Evolutionary conservation across 1,140 invertebrate genomes (phyloP), one percentile per base, ranked within the genome.

Genomic region (Heliconius nattereri): DNA sequence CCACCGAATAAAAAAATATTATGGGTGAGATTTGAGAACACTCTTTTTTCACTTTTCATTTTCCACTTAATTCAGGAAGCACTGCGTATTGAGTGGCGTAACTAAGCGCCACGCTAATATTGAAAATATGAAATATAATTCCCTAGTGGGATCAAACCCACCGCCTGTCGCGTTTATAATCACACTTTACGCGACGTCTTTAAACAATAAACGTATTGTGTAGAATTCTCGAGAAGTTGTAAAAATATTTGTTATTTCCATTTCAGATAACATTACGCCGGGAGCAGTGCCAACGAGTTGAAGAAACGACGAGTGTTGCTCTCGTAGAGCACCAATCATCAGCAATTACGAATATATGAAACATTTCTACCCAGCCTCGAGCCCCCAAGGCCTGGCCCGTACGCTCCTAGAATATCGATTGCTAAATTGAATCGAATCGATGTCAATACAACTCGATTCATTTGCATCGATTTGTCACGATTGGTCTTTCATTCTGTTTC

Each of bases 241-340:
- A 60, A 60, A 60, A 52, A 52, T 52, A 20, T 20, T 32, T 52
- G 2, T 52, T 52, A 52, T 52, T 49, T 79, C 20, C 71, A 29
- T 92, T 92, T 73, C 92, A 93, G 92, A 93, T 93, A 93, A 93
- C 92, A 92, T 85, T 82, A 87, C 85, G 90, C 89, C 85, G 77
- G 60, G 40, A 85, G 82, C 83, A 84, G 85, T 87, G 85, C 84
- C 89, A 90, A 85, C 75, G 74, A 79, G 57, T 71, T 54, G 66
- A 70, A 81, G 40, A 16, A 81, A 71, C 71, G 79, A 40, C 71
- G 74, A 60, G 74, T 45, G 35, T 66, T 77, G 75, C 79, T 73
- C 71, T 71, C 40, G 29, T 71, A 66, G 70, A 45, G 60, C 60
- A 66, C 26, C 60, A 29, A 66, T n/a, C 60, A 29, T 66, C 32